Evolutionary conservation across 1,140 invertebrate species (phyloP), one percentile per base, ranked within the genome.

Genomic region (Hypsibius dujardini): DNA sequence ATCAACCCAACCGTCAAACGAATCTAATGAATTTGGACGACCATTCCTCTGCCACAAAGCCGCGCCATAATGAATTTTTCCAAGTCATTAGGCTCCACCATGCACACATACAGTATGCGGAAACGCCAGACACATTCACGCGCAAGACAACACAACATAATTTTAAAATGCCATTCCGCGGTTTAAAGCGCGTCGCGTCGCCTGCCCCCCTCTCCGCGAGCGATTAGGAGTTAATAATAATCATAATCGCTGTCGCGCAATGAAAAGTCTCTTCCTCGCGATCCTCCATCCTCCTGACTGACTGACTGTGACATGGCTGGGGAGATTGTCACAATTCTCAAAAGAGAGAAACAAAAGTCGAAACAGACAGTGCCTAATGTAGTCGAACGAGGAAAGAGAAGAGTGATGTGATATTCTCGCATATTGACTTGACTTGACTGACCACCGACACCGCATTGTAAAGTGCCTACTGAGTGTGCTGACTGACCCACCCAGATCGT

Each of bases 401-500:
- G 7, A 12, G 50, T 56, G n/a, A 56, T 12, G 50, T 56, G 50
- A 56, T n/a, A 56, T 56, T n/a, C 50, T 12, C 7, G n/a, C 50
- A 56, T 7, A 56, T 56, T 12, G 7, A n/a, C 50, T 7, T 12
- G n/a, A 7, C 7, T 56, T n/a, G 7, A 56, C n/a, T 7, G 50
- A 12, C 7, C 7, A 7, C 50, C 7, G 7, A 7, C 7, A 56
- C 7, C 50, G 50, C 28, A 28, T 28, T 56, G 7, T 56, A 56
- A 56, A 7, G n/a, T 56, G 50, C n/a, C 50, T n/a, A 12, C 50
- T 56, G 50, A 56, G 7, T 56, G 7, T 56, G n/a, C 28, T 28
- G 50, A 56, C 50, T 67, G 3, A 12, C 62, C 62, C 62, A 67
- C 62, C 62, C 62, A 67, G 62, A 67, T 67, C 62, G 62, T 67